A percentile compares a stretch with the other conserved stretches of the same genome.
phyloP scores from a whole-genome alignment of 1,140 invertebrate genomes.

The Anoplolepis gracilipes region DNA sequence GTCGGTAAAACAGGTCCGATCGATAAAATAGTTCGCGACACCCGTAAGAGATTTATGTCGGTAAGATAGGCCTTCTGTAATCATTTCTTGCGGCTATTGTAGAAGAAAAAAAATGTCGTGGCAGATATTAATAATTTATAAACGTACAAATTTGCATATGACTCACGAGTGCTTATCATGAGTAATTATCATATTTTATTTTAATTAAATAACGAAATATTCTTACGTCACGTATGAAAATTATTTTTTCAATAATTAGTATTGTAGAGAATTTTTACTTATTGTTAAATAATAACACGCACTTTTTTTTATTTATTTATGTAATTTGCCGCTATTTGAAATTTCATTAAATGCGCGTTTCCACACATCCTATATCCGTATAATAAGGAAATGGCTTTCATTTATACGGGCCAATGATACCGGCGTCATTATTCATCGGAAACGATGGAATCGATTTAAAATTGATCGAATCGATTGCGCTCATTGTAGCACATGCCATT shows the following conservation, averaged over 20 bases:
- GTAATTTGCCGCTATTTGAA: background rate
- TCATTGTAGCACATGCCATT: slow-evolving; percentile 21
- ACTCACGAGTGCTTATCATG: background rate
- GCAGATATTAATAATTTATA: too few species aligned
- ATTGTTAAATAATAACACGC: background rate
- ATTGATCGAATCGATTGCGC: slow-evolving; percentile 26
- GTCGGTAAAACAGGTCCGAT: background rate
- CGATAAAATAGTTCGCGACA: background rate
- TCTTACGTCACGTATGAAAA: too few species aligned
- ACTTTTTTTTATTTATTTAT: slow-evolving; percentile 7
- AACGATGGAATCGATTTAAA: slow-evolving; percentile 29
- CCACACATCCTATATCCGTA: background rate
- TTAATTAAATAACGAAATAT: background rate
- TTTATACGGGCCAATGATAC: slow-evolving; percentile 39
- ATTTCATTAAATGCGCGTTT: background rate
- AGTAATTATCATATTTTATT: too few species aligned
- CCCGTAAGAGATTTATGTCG: too few species aligned
- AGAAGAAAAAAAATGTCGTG: too few species aligned
- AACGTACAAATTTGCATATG: background rate
- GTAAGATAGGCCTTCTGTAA: background rate
- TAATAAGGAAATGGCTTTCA: slow-evolving; percentile 30
- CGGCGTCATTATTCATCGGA: slow-evolving; percentile 3
- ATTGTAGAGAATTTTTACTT: background rate
- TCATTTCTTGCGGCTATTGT: background rate
- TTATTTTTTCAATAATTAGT: too few species aligned